Evolutionary conservation across 1,140 invertebrate genomes (phyloP).

Genomic region (Zaprionus camerounensis): DNA sequence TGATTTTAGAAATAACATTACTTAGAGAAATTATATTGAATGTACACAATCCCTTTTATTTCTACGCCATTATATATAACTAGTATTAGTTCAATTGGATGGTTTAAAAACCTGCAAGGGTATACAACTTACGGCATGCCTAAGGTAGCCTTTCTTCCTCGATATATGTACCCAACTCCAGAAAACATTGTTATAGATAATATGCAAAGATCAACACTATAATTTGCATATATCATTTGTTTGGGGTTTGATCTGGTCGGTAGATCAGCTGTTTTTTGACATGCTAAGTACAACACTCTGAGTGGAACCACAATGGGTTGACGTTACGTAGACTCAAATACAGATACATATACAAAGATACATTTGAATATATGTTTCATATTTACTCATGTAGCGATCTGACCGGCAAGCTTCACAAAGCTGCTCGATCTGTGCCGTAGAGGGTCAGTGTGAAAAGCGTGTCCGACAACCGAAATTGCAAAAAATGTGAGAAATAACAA

Average conservation of each 20-base stretch:
- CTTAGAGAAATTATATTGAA: no score
- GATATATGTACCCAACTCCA: no score
- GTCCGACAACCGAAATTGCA: not conserved
- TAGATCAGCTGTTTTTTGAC: not conserved
- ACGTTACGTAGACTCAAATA: not conserved
- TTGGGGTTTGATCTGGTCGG: not conserved
- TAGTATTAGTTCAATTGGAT: no score
- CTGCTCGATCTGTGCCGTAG: not conserved
- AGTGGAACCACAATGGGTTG: not conserved
- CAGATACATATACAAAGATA: not conserved
- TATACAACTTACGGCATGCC: no score
- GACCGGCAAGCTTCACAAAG: not conserved
- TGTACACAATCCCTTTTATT: no score
- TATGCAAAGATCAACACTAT: not conserved
- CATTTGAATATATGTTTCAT: not conserved
- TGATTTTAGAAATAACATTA: no score
- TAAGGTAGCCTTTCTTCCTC: no score
- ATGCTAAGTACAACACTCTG: not conserved
- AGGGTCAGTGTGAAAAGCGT: not conserved
- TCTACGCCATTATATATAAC: no score
- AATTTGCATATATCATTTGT: not conserved
- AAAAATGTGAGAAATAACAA: slow-evolving; percentile 5
- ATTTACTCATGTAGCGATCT: not conserved
- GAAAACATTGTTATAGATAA: not conserved
- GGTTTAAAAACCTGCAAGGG: no score